Evolutionary conservation across 2,113 vertebrate genomes (phyloP), one percentile per base, ranked within the genome.

Genomic region (Elachura formosa): DNA sequence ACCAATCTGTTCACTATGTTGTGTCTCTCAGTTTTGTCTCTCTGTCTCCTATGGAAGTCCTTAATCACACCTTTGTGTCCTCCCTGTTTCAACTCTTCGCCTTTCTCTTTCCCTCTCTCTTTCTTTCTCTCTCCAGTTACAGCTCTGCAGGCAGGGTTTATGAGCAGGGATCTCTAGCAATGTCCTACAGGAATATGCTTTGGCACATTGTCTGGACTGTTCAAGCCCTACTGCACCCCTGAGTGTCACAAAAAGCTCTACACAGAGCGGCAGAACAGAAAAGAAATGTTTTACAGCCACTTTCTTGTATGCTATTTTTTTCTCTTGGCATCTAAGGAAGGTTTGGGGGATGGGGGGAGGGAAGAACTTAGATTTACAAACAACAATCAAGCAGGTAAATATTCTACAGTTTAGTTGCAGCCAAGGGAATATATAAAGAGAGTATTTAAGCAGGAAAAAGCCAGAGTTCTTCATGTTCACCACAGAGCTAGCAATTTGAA

Each of bases 341-440:
- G 95, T 94, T 93, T 83, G 80, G 72, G 36, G 43, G 22, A 11
- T 23, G 4, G 34, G 34, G 18, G 24, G 12, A n/a, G 40, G 40
- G 41, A 64, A 51, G 31, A 80, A 55, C 25, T 48, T 40, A 73
- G 75, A 95, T 93, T 96, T 96, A 94, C 84, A 97, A 97, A 94
- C 87, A 96, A 89, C 66, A 73, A 91, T 96, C 92, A 93, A 49
- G 73, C 36, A 94, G 91, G 93, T 96, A 96, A 93, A 94, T 94
- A 96, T 84, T 94, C 87, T 77, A 48, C 36, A 38, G 76, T 59
- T 94, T 84, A 86, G 83, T 20, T 87, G 66, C 72, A 94, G 75
- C 46, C 85, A 64, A 80, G 91, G 85, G 95, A 94, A 84, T 89
- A 81, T 0, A 59, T 61, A 85, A 95, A 21, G 26, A 77, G 36